Conservation (phyloP, 2,113 vertebrate genomes). For the Phylloscopus whistleri region DNA sequence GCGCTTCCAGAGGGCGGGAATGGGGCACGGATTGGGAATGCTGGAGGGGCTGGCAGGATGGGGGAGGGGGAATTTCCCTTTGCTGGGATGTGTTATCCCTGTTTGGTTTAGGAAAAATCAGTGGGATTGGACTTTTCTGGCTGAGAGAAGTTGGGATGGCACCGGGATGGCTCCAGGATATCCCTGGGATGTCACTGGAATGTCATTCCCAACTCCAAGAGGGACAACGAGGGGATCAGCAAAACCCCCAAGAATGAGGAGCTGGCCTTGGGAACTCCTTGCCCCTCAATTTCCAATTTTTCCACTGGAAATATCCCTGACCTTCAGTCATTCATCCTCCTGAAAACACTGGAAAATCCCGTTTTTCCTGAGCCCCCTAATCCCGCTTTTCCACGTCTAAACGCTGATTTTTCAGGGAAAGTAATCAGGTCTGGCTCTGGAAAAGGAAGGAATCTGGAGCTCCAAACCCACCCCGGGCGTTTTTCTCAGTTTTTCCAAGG, state of each 20-base stretch:
- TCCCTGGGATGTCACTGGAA: neutral
- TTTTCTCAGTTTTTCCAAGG: neutral
- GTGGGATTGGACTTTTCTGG: neutral
- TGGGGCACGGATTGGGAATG: neutral
- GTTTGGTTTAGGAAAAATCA: neutral
- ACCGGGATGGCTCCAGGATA: neutral
- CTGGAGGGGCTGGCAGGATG: neutral
- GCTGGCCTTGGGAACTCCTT: accelerated
- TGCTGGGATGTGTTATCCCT: too few species aligned
- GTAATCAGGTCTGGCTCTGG: neutral
- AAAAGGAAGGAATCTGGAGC: neutral
- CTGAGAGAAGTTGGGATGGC: too few species aligned
- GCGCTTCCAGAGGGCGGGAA: accelerated
- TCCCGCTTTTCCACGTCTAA: accelerated
- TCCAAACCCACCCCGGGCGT: neutral
- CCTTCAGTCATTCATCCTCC: accelerated
- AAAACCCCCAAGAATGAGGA: neutral
- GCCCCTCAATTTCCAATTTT: neutral
- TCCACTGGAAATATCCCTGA: neutral
- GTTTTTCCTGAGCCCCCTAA: neutral
- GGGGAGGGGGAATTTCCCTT: neutral
- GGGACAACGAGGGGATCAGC: accelerated
- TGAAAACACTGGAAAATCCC: accelerated
- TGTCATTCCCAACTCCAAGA: neutral
- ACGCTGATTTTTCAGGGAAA: accelerated